phyloP scores from a whole-genome alignment of 2,888 invertebrate genomes.

The Napeogenes inachia region DNA sequence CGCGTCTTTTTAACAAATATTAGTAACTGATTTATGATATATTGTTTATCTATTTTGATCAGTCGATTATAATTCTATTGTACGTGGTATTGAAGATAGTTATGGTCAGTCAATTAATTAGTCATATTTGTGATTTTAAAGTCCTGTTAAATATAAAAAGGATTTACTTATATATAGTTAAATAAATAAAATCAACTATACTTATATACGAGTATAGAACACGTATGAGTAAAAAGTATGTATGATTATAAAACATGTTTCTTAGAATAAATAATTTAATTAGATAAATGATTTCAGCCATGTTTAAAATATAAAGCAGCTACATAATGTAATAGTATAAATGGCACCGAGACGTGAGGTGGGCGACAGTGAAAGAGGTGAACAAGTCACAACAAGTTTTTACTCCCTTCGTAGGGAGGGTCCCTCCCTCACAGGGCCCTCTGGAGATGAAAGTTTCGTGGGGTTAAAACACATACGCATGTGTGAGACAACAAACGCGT shows the following conservation, averaged over 20 bases:
- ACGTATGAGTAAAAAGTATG: no score
- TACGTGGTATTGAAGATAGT: no score
- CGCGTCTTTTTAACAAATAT: constrained; percentile 29
- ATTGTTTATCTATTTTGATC: neutral
- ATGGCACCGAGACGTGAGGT: constrained; percentile 55
- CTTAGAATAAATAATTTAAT: neutral
- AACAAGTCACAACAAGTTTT: constrained; percentile 76
- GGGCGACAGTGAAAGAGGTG: constrained; percentile 77
- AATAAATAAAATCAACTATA: no score
- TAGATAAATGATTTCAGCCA: neutral
- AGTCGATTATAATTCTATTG: no score
- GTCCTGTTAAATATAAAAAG: no score
- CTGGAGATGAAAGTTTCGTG: constrained; percentile 76
- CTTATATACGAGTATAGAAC: no score
- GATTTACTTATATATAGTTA: no score
- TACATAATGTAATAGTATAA: constrained; percentile 39
- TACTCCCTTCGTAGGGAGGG: constrained; percentile 71
- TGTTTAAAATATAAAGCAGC: neutral
- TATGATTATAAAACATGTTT: no score
- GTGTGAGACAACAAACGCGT: constrained; percentile 72
- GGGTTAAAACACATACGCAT: constrained; percentile 68
- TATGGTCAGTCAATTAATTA: no score
- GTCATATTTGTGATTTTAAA: no score
- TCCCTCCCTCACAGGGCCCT: constrained; percentile 54
- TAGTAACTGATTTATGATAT: neutral